phyloP scores from a whole-genome alignment of 2,113 vertebrate species.

The Ia io region DNA sequence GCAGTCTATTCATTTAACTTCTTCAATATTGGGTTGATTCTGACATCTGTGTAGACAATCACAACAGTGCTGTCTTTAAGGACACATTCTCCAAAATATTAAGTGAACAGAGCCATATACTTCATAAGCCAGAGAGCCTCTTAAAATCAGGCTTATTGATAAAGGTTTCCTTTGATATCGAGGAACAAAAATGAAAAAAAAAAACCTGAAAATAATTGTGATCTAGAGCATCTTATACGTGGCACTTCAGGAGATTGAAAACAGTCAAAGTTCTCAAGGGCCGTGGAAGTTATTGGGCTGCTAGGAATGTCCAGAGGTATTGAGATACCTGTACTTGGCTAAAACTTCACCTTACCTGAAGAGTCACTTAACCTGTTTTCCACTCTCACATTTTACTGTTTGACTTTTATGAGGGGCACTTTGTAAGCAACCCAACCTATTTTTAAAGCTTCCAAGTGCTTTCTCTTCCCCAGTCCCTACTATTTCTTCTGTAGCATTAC shows the following conservation, averaged over 20 bases:
- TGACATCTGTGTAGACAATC: not conserved
- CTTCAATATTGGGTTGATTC: not conserved
- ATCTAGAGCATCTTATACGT: not conserved
- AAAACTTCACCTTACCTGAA: conserved; percentile 29
- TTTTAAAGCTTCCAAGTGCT: conserved; percentile 34
- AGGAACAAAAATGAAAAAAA: not conserved
- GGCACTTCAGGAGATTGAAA: not conserved
- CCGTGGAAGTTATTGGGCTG: not conserved
- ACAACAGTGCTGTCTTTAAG: not conserved
- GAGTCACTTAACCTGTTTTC: conserved; percentile 60
- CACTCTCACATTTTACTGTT: conserved; percentile 36
- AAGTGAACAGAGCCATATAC: not conserved
- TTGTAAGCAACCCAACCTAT: conserved; percentile 51
- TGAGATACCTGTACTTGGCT: not conserved
- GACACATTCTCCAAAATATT: not conserved
- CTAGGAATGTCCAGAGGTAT: not conserved
- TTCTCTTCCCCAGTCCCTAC: not conserved
- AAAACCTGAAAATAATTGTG: not conserved
- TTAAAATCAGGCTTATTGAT: not conserved
- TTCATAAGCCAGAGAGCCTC: not conserved
- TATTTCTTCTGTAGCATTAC: not conserved
- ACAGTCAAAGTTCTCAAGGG: not conserved
- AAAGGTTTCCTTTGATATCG: not conserved
- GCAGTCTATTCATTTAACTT: not conserved
- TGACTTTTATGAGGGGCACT: conserved; percentile 61